Evolutionary conservation across 2,113 vertebrate species (phyloP).

Genomic region (Spea bombifrons): DNA sequence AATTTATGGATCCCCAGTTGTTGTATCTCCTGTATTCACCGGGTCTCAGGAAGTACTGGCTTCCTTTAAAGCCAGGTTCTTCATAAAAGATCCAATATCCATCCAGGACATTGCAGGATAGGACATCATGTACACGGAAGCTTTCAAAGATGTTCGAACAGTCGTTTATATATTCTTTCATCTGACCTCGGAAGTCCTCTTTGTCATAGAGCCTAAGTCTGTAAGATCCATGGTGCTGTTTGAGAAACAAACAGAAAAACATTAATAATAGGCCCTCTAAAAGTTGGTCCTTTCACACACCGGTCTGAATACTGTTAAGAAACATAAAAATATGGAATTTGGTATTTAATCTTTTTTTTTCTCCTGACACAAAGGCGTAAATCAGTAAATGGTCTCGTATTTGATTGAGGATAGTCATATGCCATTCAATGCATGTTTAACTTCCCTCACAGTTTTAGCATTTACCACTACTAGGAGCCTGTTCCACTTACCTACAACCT

Average conservation of each 20-base stretch:
- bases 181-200: conserved; percentile 70
- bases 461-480: too few relatives aligned
- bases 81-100: conserved; percentile 78
- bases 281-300: too few relatives aligned
- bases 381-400: too few relatives aligned
- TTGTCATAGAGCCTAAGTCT: conserved; percentile 73
- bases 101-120: conserved; percentile 72
- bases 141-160: conserved; percentile 70
- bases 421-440: too few relatives aligned
- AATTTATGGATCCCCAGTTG: conserved; percentile 70
- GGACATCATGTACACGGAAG: conserved; percentile 70
- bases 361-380: too few relatives aligned
- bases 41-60: conserved; percentile 70
- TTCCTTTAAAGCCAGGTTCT: conserved; percentile 70
- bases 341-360: too few relatives aligned
- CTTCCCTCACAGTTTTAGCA: too few relatives aligned
- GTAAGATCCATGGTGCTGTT: conserved; percentile 69
- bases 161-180: conserved; percentile 73
- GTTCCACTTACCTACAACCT: too few relatives aligned
- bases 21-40: conserved; percentile 72
- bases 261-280: too few relatives aligned
- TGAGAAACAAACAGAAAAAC: conserved; percentile 11
- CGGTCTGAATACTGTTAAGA: too few relatives aligned
- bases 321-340: too few relatives aligned
- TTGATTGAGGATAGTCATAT: too few relatives aligned